Percentiles rank a stretch among this genome's conserved stretches.
phyloP scores from a whole-genome alignment of 2,797 vertebrate species.

The Characodon lateralis region DNA sequence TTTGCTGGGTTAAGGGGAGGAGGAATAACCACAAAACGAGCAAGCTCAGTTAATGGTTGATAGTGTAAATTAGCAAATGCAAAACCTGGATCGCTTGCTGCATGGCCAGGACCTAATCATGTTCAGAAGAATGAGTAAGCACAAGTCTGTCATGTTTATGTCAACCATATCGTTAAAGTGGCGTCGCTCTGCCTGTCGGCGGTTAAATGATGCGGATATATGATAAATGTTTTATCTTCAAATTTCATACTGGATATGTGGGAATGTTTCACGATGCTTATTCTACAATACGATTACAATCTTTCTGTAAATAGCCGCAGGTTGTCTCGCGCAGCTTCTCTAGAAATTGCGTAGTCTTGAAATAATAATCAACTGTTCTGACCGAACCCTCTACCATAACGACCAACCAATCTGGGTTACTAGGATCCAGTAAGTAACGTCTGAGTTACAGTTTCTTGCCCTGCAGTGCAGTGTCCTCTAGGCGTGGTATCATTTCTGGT shows the following conservation, averaged over 20 bases:
- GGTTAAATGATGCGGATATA: neutral
- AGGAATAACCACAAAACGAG: neutral
- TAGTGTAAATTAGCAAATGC: neutral
- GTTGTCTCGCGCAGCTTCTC: neutral
- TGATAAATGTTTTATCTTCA: neutral
- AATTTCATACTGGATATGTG: neutral
- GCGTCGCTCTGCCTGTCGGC: neutral
- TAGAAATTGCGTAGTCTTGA: neutral
- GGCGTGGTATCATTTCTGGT: constrained; percentile 22
- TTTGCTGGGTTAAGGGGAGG: neutral
- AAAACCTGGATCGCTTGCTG: neutral
- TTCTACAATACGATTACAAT: neutral
- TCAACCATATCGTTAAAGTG: neutral
- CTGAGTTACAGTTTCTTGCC: neutral
- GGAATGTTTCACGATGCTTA: neutral
- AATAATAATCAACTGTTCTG: neutral
- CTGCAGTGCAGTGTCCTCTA: neutral
- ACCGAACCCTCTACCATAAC: neutral
- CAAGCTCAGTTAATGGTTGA: neutral
- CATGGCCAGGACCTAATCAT: neutral
- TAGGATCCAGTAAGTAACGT: neutral
- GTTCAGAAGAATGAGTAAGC: neutral
- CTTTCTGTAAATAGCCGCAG: neutral
- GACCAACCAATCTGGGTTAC: neutral
- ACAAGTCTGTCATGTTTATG: neutral